phyloP scores from a whole-genome alignment of 2,113 vertebrate species.

The Corythornis madagascariensis region DNA sequence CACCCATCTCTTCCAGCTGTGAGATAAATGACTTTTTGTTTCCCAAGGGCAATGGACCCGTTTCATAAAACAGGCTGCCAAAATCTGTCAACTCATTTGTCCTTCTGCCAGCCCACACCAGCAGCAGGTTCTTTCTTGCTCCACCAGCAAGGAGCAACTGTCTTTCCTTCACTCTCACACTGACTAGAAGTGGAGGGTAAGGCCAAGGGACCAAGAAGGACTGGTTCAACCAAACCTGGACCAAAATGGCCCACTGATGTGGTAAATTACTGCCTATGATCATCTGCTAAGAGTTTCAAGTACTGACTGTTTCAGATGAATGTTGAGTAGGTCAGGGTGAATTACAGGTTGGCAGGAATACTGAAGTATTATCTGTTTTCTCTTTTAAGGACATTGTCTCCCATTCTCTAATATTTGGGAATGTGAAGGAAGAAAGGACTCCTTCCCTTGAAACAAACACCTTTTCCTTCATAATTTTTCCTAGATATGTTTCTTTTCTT shows the following conservation, averaged over 20 bases:
- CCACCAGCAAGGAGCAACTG: neutral
- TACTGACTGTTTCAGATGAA: neutral
- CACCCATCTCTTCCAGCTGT: neutral
- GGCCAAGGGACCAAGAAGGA: neutral
- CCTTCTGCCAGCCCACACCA: neutral
- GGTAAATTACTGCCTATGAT: neutral
- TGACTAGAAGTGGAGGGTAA: neutral
- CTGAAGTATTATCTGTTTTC: neutral
- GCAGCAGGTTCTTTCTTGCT: neutral
- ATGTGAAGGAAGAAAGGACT: neutral
- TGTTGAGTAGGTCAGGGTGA: neutral
- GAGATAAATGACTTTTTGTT: neutral
- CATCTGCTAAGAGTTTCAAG: neutral
- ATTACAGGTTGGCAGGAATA: neutral
- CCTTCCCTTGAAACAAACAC: neutral
- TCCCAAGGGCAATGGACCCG: neutral
- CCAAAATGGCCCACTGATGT: neutral
- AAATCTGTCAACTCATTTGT: neutral
- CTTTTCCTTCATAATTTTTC: neutral
- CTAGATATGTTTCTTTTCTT: neutral
- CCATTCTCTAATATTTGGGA: neutral
- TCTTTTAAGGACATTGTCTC: neutral
- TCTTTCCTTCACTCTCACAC: neutral
- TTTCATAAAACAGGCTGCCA: neutral
- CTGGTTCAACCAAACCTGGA: neutral